Evolutionary conservation across 1,140 invertebrate species (phyloP).

Genomic region (Macrobrachium rosenbergii): DNA sequence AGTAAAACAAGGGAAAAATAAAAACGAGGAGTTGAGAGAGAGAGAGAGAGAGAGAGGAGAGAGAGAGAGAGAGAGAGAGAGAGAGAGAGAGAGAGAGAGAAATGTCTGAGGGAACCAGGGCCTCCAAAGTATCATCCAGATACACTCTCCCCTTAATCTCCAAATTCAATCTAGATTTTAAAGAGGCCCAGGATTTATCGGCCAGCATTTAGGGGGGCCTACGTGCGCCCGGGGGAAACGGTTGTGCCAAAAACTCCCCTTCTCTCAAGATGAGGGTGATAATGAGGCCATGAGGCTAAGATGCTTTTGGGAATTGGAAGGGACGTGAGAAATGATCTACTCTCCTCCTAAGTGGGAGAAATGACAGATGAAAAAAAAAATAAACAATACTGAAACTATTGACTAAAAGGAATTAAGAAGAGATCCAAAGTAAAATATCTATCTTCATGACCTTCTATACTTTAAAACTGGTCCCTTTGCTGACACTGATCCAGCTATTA

Average conservation of each 20-base stretch:
- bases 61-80: conserved; percentile 19
- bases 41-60: conserved; percentile 10
- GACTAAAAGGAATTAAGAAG: not conserved
- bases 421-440: too few species aligned
- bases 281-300: too few species aligned
- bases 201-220: not conserved
- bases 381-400: not conserved
- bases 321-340: too few species aligned
- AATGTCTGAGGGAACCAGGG: not conserved
- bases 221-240: not conserved
- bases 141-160: conserved; percentile 12
- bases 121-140: not conserved
- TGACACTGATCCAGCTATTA: not conserved
- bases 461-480: too few species aligned
- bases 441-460: too few species aligned
- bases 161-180: conserved; percentile 27
- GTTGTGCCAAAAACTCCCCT: too few species aligned
- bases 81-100: not conserved
- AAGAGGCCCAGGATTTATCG: conserved; percentile 16
- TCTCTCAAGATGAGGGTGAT: too few species aligned
- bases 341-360: too few species aligned
- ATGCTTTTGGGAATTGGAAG: too few species aligned
- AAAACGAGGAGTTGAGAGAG: too few species aligned
- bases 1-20: too few species aligned
- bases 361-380: too few species aligned